phyloP scores from a whole-genome alignment of 2,113 vertebrate genomes.

The Formicarius rufipectus region DNA sequence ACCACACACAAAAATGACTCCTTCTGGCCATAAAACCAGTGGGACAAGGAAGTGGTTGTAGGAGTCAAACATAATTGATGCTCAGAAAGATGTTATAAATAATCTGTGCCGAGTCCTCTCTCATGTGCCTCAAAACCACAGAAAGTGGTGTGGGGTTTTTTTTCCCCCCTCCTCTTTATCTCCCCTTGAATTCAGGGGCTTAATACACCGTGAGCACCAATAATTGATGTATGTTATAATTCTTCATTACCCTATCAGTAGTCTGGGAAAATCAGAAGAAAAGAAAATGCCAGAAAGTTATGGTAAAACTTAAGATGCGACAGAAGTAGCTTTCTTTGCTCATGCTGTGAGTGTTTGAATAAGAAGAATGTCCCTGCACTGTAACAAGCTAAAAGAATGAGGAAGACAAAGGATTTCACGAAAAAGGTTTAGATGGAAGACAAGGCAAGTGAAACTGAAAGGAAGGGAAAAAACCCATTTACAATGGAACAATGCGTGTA shows the following conservation, averaged over 20 bases:
- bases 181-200: constrained; percentile 60
- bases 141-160: constrained; percentile 60
- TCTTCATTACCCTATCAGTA: constrained; percentile 77
- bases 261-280: constrained; percentile 79
- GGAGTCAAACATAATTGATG: constrained; percentile 68
- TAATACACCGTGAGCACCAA: constrained; percentile 73
- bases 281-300: constrained; percentile 82
- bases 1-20: constrained; percentile 64
- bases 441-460: constrained; percentile 95
- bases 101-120: constrained; percentile 47
- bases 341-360: constrained; percentile 97
- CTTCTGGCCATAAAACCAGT: constrained; percentile 63
- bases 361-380: constrained; percentile 94
- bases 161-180: constrained; percentile 2
- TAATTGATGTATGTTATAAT: constrained; percentile 82
- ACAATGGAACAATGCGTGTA: constrained; percentile 99
- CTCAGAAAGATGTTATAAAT: constrained; percentile 73
- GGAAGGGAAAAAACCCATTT: constrained; percentile 84
- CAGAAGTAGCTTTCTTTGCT: constrained; percentile 88
- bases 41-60: constrained; percentile 64
- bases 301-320: constrained; percentile 83
- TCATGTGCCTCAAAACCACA: constrained; percentile 64
- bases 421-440: constrained; percentile 94
- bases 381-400: constrained; percentile 96
- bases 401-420: constrained; percentile 93